phyloP scores from a whole-genome alignment of 2,113 vertebrate genomes.

The Rattus rattus region DNA sequence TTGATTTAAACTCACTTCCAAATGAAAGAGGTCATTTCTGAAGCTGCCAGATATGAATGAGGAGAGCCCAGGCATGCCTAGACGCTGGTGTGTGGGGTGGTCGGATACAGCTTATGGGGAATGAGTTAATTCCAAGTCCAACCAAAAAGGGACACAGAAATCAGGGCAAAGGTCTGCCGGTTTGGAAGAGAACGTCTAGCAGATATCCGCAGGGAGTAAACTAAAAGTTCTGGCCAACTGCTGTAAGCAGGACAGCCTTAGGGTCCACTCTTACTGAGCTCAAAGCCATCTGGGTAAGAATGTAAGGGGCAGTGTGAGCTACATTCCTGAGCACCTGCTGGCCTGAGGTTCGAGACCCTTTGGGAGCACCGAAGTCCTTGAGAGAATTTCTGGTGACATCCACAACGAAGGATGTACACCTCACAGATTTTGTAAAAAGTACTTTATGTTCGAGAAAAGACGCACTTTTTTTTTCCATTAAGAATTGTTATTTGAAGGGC shows the following conservation, averaged over 20 bases:
- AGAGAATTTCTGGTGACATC: neutral
- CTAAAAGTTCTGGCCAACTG: neutral
- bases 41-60: neutral
- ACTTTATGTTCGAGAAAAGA: slow-evolving; percentile 16
- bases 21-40: neutral
- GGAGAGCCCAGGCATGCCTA: neutral
- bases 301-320: neutral
- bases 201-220: neutral
- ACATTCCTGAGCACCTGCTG: neutral
- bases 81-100: neutral
- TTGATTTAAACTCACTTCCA: neutral
- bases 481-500: neutral
- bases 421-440: neutral
- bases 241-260: neutral
- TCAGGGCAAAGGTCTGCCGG: neutral
- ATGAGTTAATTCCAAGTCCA: neutral
- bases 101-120: neutral
- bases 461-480: neutral
- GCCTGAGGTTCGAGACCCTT: neutral
- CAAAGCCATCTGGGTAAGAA: neutral
- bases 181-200: neutral
- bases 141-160: neutral
- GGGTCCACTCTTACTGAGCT: neutral
- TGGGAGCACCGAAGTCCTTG: neutral
- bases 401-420: neutral